Evolutionary conservation across 2,888 invertebrate species (phyloP).

Genomic region (Cylloceria caligata): DNA sequence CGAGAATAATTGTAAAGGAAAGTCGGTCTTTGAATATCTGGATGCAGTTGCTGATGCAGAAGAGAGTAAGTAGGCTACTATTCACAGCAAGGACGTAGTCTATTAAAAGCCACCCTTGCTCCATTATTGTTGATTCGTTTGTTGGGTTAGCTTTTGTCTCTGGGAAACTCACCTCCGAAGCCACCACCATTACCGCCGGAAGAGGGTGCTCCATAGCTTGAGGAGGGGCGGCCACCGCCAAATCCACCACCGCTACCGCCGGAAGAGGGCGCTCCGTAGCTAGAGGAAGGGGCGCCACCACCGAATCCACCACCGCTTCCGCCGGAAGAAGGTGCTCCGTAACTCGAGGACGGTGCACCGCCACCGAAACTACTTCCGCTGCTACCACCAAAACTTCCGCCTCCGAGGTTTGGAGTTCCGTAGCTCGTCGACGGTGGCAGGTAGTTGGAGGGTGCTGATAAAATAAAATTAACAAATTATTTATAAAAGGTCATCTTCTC

Average conservation of each 20-base stretch:
- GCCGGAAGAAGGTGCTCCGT: slow-evolving; percentile 85
- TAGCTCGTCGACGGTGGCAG: slow-evolving; percentile 87
- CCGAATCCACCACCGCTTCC: slow-evolving; percentile 77
- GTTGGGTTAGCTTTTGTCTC: neutral
- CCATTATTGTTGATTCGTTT: neutral
- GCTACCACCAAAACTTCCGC: slow-evolving; percentile 84
- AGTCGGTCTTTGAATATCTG: slow-evolving; percentile 37
- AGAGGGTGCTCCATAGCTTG: slow-evolving; percentile 73
- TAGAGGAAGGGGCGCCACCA: slow-evolving; percentile 78
- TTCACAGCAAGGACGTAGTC: neutral
- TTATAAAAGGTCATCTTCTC: neutral
- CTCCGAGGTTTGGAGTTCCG: slow-evolving; percentile 82
- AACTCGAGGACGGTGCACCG: slow-evolving; percentile 80
- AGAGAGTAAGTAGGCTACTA: neutral
- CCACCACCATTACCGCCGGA: slow-evolving; percentile 75
- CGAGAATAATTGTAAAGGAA: slow-evolving; percentile 33
- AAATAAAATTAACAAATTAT: slow-evolving; percentile 16
- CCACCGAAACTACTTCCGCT: slow-evolving; percentile 78
- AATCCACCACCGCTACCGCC: slow-evolving; percentile 73
- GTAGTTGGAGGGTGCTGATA: slow-evolving; percentile 87
- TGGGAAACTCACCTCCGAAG: slow-evolving; percentile 64
- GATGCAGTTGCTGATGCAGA: neutral
- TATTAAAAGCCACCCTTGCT: slow-evolving; percentile 5
- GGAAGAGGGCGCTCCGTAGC: slow-evolving; percentile 83
- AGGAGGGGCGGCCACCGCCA: slow-evolving; percentile 80